Base-by-base conservation (phyloP, 2,888 invertebrate genomes). In the Nemotelus nigrinus region DNA sequence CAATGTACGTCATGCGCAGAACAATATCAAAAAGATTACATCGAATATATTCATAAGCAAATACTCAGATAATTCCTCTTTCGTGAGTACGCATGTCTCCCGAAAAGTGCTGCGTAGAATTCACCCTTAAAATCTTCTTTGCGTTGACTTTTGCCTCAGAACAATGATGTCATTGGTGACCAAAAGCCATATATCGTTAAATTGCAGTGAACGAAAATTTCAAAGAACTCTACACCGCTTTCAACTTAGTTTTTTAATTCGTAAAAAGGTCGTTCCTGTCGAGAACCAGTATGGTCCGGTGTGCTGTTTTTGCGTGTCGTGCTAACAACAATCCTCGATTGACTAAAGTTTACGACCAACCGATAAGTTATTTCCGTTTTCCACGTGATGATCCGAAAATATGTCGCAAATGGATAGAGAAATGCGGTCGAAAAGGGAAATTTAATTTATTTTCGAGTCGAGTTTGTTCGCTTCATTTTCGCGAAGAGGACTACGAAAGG, bases 301-400 rank as follows among this genome's bases (percentile, higher is more conserved):
- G 70, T 70, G 53, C 70, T 25, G 70, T 70, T 3, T 7, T 45
- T 53, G 70, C 53, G 39, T 70, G 70, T n/a, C 25, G 3, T 55
- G 53, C 70, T 2, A 43, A 53, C 6, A 55, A 50, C n/a, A 53
- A 53, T 55, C n/a, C 5, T n/a, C 39, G 55, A n/a, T 47, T 8
- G 5, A 6, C 47, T n/a, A 43, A 70, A 25, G 10, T 10, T 3
- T 43, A 55, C 2, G 50, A 25, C 2, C 7, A 10, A 2, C 53
- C 70, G 10, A 53, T 70, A 41, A 70, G 70, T 43, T 70, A 55
- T 43, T 70, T 70, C 53, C 70, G 70, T 25, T 70, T 70, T 50
- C 70, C 70, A 7, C 70, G 53, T n/a, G 53, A 70, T 1, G 55
- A 53, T 70, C n/a, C 8, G 41, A 53, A 39, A 25, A 4, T 70